Percentiles rank a stretch among this genome's conserved stretches.
phyloP scores from a whole-genome alignment of 1,140 invertebrate genomes.

The Paraescarpia echinospica region DNA sequence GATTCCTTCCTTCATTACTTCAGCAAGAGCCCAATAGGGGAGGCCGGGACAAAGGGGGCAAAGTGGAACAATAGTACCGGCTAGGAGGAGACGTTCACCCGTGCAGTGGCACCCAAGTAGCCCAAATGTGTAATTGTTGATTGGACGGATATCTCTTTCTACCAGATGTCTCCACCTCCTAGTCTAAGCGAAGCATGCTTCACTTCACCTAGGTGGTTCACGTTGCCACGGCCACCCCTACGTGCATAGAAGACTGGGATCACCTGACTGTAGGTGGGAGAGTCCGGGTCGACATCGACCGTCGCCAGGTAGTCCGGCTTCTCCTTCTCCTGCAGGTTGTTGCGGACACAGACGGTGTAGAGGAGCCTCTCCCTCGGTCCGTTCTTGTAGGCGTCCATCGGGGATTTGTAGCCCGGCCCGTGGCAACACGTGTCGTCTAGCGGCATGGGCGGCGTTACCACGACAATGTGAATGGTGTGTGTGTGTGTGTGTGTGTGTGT shows the following conservation, averaged over 20 bases:
- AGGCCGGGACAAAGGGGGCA: too few relatives aligned
- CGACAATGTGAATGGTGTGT: background rate
- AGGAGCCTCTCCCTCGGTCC: conserved; percentile 82
- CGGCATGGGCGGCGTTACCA: background rate
- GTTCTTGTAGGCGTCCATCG: conserved; percentile 75
- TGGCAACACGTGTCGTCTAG: background rate
- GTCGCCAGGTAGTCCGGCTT: conserved; percentile 87
- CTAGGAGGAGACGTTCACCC: too few relatives aligned
- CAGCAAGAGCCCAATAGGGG: too few relatives aligned
- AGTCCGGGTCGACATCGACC: conserved; percentile 86
- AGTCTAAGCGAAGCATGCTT: too few relatives aligned
- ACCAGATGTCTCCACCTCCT: too few relatives aligned
- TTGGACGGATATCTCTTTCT: too few relatives aligned
- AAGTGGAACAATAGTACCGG: too few relatives aligned
- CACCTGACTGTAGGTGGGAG: conserved; percentile 83
- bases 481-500: background rate
- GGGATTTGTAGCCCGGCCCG: conserved; percentile 60
- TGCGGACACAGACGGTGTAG: conserved; percentile 84
- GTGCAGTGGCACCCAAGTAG: too few relatives aligned
- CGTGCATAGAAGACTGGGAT: background rate
- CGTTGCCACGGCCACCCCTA: too few relatives aligned
- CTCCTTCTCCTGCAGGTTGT: conserved; percentile 37
- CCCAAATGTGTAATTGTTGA: too few relatives aligned
- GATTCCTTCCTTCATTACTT: too few relatives aligned
- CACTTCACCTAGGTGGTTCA: too few relatives aligned